Evolutionary conservation across 2,797 vertebrate genomes (phyloP).

Genomic region (Argyrosomus regius): DNA sequence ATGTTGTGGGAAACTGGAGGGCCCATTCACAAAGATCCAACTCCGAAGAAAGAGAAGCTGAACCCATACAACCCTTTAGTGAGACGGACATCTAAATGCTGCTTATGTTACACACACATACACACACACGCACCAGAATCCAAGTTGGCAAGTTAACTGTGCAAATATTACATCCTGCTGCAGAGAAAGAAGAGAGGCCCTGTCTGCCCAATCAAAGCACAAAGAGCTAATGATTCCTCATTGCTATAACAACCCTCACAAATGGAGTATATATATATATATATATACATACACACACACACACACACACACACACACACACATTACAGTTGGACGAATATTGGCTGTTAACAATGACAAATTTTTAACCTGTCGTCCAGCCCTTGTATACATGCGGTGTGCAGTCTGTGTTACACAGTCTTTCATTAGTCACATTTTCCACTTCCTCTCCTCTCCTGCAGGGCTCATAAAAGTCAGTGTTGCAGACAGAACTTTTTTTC

Average conservation of each 20-base stretch:
- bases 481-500: not conserved
- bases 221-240: conserved; percentile 23
- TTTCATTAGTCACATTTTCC: conserved; percentile 8
- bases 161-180: conserved; percentile 58
- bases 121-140: conserved; percentile 10
- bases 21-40: conserved; percentile 57
- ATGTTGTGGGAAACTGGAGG: conserved; percentile 65
- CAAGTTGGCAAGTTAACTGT: conserved; percentile 30
- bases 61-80: conserved; percentile 34
- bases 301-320: too few relatives aligned
- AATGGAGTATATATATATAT: too few relatives aligned
- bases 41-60: conserved; percentile 51
- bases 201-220: conserved; percentile 22
- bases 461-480: conserved; percentile 28
- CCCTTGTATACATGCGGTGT: too few relatives aligned
- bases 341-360: too few relatives aligned
- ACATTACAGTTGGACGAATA: too few relatives aligned
- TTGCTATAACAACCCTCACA: conserved; percentile 29
- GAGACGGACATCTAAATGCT: conserved; percentile 30
- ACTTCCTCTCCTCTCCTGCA: not conserved
- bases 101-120: conserved; percentile 4
- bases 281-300: too few relatives aligned
- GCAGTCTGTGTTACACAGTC: not conserved
- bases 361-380: too few relatives aligned
- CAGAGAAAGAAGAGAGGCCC: conserved; percentile 37